Evolutionary conservation across 2,888 invertebrate genomes (phyloP).

Genomic region (Terebella lapidaria): DNA sequence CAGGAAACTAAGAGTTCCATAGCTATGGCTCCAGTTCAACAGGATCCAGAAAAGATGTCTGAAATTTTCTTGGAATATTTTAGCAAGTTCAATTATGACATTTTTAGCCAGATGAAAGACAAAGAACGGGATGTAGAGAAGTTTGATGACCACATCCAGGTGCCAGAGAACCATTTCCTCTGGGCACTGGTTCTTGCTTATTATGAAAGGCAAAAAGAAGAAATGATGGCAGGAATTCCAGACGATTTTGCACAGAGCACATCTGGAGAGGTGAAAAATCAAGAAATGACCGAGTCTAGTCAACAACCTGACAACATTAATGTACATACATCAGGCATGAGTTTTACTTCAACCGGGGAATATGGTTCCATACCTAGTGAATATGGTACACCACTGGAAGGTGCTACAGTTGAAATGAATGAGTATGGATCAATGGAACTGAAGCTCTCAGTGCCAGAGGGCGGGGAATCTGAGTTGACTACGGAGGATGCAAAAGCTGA

Average conservation of each 20-base stretch:
- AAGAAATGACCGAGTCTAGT: too few relatives aligned
- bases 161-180: neutral
- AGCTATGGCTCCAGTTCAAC: too few relatives aligned
- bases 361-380: neutral
- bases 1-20: too few relatives aligned
- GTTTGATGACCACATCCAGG: neutral
- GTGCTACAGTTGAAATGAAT: neutral
- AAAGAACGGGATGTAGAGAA: neutral
- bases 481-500: neutral
- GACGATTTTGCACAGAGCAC: too few relatives aligned
- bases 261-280: too few relatives aligned
- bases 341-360: too few relatives aligned
- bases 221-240: too few relatives aligned
- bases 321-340: too few relatives aligned
- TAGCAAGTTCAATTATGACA: neutral
- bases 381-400: neutral
- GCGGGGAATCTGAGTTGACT: too few relatives aligned
- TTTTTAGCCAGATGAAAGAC: neutral
- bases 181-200: slow-evolving; percentile 1
- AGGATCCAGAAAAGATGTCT: neutral
- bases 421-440: neutral
- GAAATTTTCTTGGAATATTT: neutral
- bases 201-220: neutral
- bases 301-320: neutral
- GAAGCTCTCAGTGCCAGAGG: too few relatives aligned